Evolutionary conservation across 2,113 vertebrate genomes (phyloP).

Genomic region (Chaetops frenatus): DNA sequence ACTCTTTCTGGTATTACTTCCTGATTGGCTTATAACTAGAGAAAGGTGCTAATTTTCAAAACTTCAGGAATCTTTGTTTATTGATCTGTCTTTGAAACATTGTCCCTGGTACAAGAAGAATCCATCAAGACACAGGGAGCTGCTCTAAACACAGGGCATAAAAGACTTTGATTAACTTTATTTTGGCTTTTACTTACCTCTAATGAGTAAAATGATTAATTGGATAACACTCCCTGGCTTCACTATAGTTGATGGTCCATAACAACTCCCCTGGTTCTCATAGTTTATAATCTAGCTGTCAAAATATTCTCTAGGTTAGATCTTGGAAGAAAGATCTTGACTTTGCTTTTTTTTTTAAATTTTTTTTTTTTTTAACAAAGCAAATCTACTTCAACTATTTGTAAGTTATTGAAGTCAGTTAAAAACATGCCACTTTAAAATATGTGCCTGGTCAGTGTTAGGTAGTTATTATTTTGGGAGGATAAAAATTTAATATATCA

Average conservation of each 20-base stretch:
- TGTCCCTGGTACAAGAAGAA: conserved; percentile 24
- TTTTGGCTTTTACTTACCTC: conserved; percentile 41
- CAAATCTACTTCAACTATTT: not conserved
- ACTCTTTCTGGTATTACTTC: conserved; percentile 24
- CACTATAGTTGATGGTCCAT: conserved; percentile 44
- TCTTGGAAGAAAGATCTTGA: conserved; percentile 47
- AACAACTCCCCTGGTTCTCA: conserved; percentile 48
- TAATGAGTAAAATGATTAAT: conserved; percentile 53
- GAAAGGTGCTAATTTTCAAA: conserved; percentile 61
- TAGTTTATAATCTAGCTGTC: conserved; percentile 61
- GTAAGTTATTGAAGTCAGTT: not conserved
- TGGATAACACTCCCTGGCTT: conserved; percentile 33
- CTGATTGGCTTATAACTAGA: conserved; percentile 17
- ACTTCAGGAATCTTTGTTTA: conserved; percentile 45
- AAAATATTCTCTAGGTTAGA: conserved; percentile 59
- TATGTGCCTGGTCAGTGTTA: not conserved
- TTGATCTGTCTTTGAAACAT: conserved; percentile 50
- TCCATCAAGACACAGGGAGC: conserved; percentile 22
- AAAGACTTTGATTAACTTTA: conserved; percentile 54
- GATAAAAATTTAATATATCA: not conserved
- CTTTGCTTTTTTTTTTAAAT: not conserved
- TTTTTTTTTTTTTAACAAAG: not conserved
- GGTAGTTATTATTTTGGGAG: not conserved
- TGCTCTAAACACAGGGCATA: not conserved
- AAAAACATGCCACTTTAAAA: not conserved